Conservation (phyloP, 2,113 vertebrate genomes). For the Elaphurus davidianus region DNA sequence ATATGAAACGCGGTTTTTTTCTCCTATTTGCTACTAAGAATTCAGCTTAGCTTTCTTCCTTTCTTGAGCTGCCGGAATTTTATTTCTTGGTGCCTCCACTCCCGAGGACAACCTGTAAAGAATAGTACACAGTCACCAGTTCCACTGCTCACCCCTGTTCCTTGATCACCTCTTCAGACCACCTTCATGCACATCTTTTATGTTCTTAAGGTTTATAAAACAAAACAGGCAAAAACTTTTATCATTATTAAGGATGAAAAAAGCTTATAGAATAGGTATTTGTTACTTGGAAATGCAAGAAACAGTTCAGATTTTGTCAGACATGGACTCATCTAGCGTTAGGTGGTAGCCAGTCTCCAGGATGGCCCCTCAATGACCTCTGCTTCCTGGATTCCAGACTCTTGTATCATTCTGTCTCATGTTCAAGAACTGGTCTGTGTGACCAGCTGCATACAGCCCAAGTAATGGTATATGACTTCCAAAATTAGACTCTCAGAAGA, state of each 20-base stretch:
- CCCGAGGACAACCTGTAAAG: not conserved
- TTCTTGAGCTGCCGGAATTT: not conserved
- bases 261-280: not conserved
- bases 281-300: not conserved
- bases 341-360: not conserved
- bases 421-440: not conserved
- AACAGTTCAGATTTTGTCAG: not conserved
- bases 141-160: not conserved
- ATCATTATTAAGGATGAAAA: not conserved
- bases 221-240: not conserved
- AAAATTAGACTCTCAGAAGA: not conserved
- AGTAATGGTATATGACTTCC: not conserved
- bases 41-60: not conserved
- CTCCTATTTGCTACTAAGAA: not conserved
- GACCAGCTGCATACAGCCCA: not conserved
- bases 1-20: not conserved
- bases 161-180: not conserved
- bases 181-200: not conserved
- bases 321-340: not conserved
- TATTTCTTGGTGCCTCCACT: not conserved
- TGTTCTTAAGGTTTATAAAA: not conserved
- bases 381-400: not conserved
- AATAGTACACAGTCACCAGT: not conserved
- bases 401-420: rapidly evolving
- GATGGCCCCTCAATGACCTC: not conserved